Evolutionary conservation across 2,113 vertebrate species (phyloP).

Genomic region (Antigone vipio): DNA sequence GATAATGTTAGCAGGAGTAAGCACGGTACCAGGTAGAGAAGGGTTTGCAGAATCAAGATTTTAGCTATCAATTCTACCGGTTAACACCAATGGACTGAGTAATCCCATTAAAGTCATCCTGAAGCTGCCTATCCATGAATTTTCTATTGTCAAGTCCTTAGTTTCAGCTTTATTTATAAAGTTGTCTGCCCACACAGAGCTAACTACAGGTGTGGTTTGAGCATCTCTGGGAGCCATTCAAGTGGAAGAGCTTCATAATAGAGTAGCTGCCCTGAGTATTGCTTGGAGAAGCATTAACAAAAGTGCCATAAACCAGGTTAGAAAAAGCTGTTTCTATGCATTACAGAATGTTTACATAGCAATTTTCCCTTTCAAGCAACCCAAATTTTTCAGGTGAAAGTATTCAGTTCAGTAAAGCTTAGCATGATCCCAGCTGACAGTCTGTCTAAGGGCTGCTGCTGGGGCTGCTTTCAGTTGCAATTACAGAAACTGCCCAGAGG

Average conservation of each 20-base stretch:
- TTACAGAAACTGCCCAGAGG: background rate
- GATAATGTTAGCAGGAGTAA: background rate
- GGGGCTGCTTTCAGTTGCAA: background rate
- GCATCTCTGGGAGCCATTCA: background rate
- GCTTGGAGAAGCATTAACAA: background rate
- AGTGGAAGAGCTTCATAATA: background rate
- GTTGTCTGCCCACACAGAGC: background rate
- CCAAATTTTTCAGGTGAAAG: background rate
- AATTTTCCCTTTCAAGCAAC: background rate
- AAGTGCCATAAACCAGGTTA: background rate
- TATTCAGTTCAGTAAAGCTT: background rate
- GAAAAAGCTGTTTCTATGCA: background rate
- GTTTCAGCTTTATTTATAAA: background rate
- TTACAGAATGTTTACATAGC: background rate
- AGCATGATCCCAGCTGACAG: background rate
- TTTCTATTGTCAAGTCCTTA: background rate
- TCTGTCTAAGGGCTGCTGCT: background rate
- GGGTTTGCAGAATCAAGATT: background rate
- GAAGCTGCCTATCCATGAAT: background rate
- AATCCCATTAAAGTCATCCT: background rate
- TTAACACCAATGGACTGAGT: background rate
- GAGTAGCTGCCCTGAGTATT: background rate
- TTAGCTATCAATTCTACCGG: background rate
- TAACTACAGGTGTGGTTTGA: background rate
- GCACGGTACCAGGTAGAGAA: background rate